A percentile compares a stretch with the other conserved stretches of the same genome.
Evolutionary conservation across 1,140 invertebrate species (phyloP).

Genomic region (Zophobas morio): DNA sequence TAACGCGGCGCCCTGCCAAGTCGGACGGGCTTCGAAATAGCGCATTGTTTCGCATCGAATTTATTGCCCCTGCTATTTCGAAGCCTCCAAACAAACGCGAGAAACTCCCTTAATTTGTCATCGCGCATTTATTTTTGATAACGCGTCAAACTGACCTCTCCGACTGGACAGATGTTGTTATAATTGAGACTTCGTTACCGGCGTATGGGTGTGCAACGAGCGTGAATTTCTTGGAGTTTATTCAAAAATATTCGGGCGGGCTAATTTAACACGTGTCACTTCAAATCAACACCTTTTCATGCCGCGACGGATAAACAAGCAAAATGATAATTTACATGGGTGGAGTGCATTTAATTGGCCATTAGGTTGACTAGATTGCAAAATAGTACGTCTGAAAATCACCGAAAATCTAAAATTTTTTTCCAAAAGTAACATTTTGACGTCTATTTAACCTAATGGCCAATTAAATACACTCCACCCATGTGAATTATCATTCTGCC

Average conservation of each 20-base stretch:
- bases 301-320: constrained; percentile 20
- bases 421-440: neutral
- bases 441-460: constrained; percentile 11
- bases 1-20: neutral
- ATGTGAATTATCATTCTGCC: constrained; percentile 17
- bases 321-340: constrained; percentile 25
- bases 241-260: constrained; percentile 14
- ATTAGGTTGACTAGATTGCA: constrained; percentile 13
- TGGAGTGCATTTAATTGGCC: constrained; percentile 28
- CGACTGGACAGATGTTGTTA: neutral
- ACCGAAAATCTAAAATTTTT: too few relatives aligned
- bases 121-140: neutral
- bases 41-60: neutral
- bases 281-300: constrained; percentile 16
- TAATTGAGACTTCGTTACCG: constrained; percentile 5
- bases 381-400: too few relatives aligned
- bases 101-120: neutral
- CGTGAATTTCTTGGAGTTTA: constrained; percentile 27
- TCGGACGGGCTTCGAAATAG: neutral
- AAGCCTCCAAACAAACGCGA: too few relatives aligned
- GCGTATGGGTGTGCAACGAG: constrained; percentile 9
- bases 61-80: too few relatives aligned
- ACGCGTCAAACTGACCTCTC: neutral
- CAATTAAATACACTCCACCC: constrained; percentile 31
- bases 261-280: constrained; percentile 22